Evolutionary conservation across 2,113 vertebrate species (phyloP).

Genomic region (Zosterops japonicus): DNA sequence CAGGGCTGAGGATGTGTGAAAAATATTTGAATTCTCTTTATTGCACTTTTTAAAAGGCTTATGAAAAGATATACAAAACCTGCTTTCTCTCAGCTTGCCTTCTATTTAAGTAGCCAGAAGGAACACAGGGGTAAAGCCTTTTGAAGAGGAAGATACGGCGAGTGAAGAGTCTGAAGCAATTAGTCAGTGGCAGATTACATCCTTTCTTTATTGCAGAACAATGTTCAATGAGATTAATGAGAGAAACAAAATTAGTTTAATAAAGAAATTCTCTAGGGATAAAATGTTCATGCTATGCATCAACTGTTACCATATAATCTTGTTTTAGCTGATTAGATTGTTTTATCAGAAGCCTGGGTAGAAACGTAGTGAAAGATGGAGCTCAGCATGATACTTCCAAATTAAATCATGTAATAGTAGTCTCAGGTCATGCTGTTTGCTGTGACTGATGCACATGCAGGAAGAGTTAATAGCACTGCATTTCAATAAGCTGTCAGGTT

Average conservation of each 20-base stretch:
- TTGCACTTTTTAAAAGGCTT: neutral
- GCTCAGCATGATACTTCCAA: neutral
- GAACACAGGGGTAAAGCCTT: neutral
- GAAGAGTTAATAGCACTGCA: neutral
- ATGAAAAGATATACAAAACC: neutral
- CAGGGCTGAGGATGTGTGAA: neutral
- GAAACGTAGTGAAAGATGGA: neutral
- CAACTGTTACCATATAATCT: slow-evolving; percentile 6
- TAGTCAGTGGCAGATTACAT: slow-evolving; percentile 36
- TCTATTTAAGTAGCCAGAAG: neutral
- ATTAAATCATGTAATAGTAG: neutral
- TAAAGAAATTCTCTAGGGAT: slow-evolving; percentile 10
- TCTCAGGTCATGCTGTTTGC: neutral
- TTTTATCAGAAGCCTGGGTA: neutral
- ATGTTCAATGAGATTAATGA: slow-evolving; percentile 46
- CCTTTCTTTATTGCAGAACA: neutral
- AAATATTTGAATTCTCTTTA: neutral
- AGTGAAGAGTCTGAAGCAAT: neutral
- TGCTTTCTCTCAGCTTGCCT: neutral
- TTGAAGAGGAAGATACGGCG: neutral
- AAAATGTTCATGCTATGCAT: neutral
- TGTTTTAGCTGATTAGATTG: slow-evolving; percentile 28
- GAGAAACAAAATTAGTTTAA: slow-evolving; percentile 7
- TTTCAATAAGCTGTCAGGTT: neutral
- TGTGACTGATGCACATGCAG: neutral